Percentiles rank a stretch among this genome's conserved stretches.
These are phyloP conservation scores for Acanthopagrus latus DNA, from an alignment of 2,797 vertebrate species.

Conservation along the genomic window DNA sequence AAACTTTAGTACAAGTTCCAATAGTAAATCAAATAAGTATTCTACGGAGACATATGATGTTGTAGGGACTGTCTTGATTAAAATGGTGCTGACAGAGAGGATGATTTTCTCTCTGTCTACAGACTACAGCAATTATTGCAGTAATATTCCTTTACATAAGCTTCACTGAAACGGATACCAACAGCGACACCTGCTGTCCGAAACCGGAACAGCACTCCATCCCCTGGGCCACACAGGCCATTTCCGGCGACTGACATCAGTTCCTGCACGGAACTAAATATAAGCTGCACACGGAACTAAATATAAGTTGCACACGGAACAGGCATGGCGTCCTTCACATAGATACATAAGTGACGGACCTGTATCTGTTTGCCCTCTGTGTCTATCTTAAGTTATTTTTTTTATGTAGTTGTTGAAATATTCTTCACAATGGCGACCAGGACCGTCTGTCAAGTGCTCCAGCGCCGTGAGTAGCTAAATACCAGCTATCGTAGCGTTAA, in stretches of 20 bases:
- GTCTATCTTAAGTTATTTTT: fast-evolving
- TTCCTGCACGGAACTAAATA: constrained; percentile 55
- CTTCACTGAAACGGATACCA: neutral
- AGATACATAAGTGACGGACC: neutral
- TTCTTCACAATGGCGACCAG: constrained; percentile 68
- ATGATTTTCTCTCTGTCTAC: neutral
- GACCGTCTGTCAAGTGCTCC: constrained; percentile 64
- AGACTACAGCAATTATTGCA: neutral
- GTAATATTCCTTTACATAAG: neutral
- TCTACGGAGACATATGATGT: neutral
- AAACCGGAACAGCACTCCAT: neutral
- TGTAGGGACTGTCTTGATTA: neutral
- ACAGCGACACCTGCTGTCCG: constrained; percentile 60
- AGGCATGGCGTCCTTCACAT: constrained; percentile 78
- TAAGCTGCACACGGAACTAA: neutral
- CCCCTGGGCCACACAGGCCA: constrained; percentile 28
- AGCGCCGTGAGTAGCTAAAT: constrained; percentile 80
- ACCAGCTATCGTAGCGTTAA: constrained; percentile 2
- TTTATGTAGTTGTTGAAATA: neutral
- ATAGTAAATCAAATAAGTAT: neutral
- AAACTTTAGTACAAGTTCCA: neutral
- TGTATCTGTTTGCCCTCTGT: neutral
- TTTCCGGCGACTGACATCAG: fast-evolving
- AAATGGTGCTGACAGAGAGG: neutral
- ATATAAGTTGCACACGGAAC: neutral